Conservation (phyloP, 2,888 invertebrate genomes). For the Chrysolina oricalcia region DNA sequence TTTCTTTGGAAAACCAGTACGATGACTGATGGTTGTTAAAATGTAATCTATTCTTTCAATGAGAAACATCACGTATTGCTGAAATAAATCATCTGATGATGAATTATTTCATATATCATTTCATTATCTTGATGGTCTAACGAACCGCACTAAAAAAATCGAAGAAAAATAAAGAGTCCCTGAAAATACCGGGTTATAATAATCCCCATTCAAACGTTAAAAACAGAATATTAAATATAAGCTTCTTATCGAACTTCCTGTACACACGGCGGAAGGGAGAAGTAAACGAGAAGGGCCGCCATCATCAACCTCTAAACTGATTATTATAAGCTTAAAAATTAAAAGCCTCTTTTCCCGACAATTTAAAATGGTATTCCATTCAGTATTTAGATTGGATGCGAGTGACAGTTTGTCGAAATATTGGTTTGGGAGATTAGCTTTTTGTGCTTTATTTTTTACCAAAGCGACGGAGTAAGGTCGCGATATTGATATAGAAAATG, state of each 20-base stretch:
- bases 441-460: constrained; percentile 34
- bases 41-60: too few species aligned
- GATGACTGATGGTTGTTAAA: too few species aligned
- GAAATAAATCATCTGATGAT: too few species aligned
- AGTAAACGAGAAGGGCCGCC: constrained; percentile 43
- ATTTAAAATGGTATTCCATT: constrained; percentile 46
- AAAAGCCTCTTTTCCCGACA: constrained; percentile 51
- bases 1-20: too few species aligned
- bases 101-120: too few species aligned
- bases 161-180: constrained; percentile 31
- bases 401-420: constrained; percentile 50
- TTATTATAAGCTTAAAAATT: constrained; percentile 54
- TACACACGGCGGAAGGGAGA: constrained; percentile 29
- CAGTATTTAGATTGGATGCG: constrained; percentile 44
- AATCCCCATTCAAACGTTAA: constrained; percentile 51
- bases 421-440: constrained; percentile 43
- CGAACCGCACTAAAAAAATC: not conserved
- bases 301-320: constrained; percentile 52
- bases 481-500: constrained; percentile 17
- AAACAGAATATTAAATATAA: constrained; percentile 58
- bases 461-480: constrained; percentile 14
- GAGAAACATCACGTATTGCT: too few species aligned
- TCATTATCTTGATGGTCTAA: too few species aligned
- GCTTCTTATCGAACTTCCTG: constrained; percentile 55
- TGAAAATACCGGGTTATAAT: constrained; percentile 37